Evolutionary conservation across 2,113 vertebrate genomes (phyloP).

Genomic region (Syngnathus scovelli): DNA sequence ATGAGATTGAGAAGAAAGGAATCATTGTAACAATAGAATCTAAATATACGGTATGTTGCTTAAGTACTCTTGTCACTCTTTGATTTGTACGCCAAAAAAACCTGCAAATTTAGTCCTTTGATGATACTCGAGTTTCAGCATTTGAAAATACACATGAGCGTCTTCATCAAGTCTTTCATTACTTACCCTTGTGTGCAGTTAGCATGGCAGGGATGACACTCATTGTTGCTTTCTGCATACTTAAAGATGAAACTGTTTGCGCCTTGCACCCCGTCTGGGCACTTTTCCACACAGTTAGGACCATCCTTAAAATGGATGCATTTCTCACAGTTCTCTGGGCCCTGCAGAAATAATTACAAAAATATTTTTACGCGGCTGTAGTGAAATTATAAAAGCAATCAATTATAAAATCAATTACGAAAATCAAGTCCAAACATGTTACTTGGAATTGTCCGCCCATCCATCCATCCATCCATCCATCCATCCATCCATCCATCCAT

Average conservation of each 20-base stretch:
- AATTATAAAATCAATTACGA: no score
- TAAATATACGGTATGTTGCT: not conserved
- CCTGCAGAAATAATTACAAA: conserved; percentile 62
- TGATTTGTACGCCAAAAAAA: not conserved
- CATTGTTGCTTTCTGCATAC: conserved; percentile 87
- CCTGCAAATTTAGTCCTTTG: not conserved
- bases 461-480: not conserved
- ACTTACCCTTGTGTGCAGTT: conserved; percentile 94
- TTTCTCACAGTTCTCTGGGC: conserved; percentile 92
- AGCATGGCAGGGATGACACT: conserved; percentile 90
- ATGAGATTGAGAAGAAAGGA: not conserved
- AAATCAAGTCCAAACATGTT: no score
- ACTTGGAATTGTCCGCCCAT: no score
- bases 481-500: no score
- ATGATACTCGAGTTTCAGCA: not conserved
- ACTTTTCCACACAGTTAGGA: conserved; percentile 97
- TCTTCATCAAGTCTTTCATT: not conserved
- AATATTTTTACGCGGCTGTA: not conserved
- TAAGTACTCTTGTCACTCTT: not conserved
- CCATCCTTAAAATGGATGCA: conserved; percentile 97
- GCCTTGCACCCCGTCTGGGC: conserved; percentile 92
- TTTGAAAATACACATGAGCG: not conserved
- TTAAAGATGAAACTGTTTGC: conserved; percentile 98
- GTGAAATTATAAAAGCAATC: not conserved
- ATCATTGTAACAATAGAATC: not conserved